phyloP scores from a whole-genome alignment of 2,797 vertebrate species.

The Amazona ochrocephala region DNA sequence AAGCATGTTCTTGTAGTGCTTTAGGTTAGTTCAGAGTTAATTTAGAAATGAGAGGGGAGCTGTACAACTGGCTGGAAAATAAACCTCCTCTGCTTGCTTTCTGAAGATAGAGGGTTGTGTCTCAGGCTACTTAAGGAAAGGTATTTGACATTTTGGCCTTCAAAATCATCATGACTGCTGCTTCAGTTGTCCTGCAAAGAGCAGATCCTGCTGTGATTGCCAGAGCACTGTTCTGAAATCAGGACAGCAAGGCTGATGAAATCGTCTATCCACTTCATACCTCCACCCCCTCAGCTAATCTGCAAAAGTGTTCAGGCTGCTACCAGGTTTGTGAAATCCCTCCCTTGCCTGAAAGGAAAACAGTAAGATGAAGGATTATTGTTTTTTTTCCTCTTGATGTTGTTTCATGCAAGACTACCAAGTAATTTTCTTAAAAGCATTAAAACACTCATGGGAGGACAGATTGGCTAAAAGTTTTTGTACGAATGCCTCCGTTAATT shows the following conservation, averaged over 20 bases:
- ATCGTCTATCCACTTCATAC: not conserved
- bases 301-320: not conserved
- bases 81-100: constrained; percentile 1
- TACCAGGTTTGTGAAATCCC: not conserved
- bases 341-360: not conserved
- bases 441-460: not conserved
- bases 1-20: not conserved
- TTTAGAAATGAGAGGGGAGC: not conserved
- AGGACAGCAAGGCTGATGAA: constrained; percentile 23
- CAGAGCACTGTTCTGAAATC: not conserved
- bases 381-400: rapidly evolving
- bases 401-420: not conserved
- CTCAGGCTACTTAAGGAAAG: not conserved
- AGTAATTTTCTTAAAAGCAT: not conserved
- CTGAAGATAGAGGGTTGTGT: not conserved
- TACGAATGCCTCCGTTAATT: not conserved
- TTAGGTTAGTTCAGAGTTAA: not conserved
- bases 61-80: not conserved
- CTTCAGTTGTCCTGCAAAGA: constrained; percentile 12
- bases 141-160: not conserved
- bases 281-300: not conserved
- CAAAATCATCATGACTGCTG: not conserved
- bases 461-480: not conserved
- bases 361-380: not conserved
- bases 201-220: constrained; percentile 13